Conservation (phyloP, 37 sponge, comb jelly and placozoan genomes). For the Mnemiopsis leidyi region DNA sequence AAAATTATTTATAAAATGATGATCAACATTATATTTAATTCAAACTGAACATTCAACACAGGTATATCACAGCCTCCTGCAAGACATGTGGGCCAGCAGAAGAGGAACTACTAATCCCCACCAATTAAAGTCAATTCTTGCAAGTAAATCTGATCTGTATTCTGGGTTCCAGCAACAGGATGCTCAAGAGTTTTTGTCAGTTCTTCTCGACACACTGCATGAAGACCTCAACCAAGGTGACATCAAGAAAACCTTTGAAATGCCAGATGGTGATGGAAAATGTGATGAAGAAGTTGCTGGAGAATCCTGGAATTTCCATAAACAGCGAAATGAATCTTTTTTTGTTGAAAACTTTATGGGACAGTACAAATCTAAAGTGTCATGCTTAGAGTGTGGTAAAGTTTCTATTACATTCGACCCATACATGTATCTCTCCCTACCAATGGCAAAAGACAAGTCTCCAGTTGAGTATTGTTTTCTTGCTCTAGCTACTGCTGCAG, state of each 20-base stretch:
- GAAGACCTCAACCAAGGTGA: slow-evolving; percentile 62
- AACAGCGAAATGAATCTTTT: slow-evolving; percentile 48
- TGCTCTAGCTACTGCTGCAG: not conserved
- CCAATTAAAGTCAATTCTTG: slow-evolving; percentile 2
- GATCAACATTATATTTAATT: no score
- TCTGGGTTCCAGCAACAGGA: slow-evolving; percentile 61
- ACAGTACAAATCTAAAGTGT: slow-evolving; percentile 45
- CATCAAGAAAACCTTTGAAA: slow-evolving; percentile 12
- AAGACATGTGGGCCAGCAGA: slow-evolving; percentile 53
- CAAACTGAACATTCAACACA: no score
- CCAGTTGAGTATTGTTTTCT: slow-evolving; percentile 45
- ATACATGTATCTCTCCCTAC: slow-evolving; percentile 55
- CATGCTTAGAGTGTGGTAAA: slow-evolving; percentile 39
- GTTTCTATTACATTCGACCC: slow-evolving; percentile 59
- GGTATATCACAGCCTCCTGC: slow-evolving; percentile 21
- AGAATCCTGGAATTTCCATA: slow-evolving; percentile 58
- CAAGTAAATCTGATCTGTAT: slow-evolving; percentile 57
- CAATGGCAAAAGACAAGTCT: slow-evolving; percentile 35
- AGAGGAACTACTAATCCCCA: slow-evolving; percentile 29
- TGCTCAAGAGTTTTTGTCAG: slow-evolving; percentile 48
- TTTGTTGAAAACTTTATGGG: slow-evolving; percentile 64
- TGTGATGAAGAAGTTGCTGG: slow-evolving; percentile 42
- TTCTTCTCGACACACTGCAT: slow-evolving; percentile 52
- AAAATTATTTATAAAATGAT: no score
- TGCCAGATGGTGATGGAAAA: slow-evolving; percentile 64